phyloP scores from a whole-genome alignment of 1,140 invertebrate species.

The Acromyrmex heyeri region DNA sequence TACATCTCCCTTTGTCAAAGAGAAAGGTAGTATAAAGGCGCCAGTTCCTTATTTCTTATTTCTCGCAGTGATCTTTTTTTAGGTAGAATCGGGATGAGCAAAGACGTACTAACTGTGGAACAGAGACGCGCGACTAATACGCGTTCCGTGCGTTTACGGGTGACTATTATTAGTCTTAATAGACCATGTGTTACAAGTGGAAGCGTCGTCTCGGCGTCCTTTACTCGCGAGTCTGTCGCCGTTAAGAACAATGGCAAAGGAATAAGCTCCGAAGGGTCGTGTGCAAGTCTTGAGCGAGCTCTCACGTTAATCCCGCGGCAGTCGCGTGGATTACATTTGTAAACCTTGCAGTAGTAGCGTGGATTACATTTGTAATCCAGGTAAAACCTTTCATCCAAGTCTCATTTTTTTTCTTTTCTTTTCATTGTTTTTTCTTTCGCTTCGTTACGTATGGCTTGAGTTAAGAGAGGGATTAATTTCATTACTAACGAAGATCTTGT shows the following conservation, averaged over 20 bases:
- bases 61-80: slow-evolving; percentile 38
- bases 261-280: slow-evolving; percentile 53
- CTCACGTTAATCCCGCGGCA: slow-evolving; percentile 44
- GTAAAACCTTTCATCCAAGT: slow-evolving; percentile 56
- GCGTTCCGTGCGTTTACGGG: slow-evolving; percentile 57
- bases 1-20: slow-evolving; percentile 15
- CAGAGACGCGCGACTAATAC: slow-evolving; percentile 49
- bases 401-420: slow-evolving; percentile 21
- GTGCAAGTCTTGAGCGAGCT: slow-evolving; percentile 46
- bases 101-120: slow-evolving; percentile 34
- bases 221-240: slow-evolving; percentile 41
- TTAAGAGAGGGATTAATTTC: slow-evolving; percentile 34
- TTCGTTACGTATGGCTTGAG: slow-evolving; percentile 24
- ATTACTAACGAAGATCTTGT: slow-evolving; percentile 2
- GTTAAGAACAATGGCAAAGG: slow-evolving; percentile 55
- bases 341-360: slow-evolving; percentile 34
- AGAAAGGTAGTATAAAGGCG: slow-evolving; percentile 4
- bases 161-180: slow-evolving; percentile 85
- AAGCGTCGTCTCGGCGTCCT: slow-evolving; percentile 50
- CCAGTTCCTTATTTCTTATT: slow-evolving; percentile 9
- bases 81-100: slow-evolving; percentile 24
- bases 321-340: slow-evolving; percentile 59
- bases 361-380: slow-evolving; percentile 51
- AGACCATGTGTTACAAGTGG: slow-evolving; percentile 82
- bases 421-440: background rate